Conservation (phyloP, 2,797 vertebrate species). For the Fratercula arctica region DNA sequence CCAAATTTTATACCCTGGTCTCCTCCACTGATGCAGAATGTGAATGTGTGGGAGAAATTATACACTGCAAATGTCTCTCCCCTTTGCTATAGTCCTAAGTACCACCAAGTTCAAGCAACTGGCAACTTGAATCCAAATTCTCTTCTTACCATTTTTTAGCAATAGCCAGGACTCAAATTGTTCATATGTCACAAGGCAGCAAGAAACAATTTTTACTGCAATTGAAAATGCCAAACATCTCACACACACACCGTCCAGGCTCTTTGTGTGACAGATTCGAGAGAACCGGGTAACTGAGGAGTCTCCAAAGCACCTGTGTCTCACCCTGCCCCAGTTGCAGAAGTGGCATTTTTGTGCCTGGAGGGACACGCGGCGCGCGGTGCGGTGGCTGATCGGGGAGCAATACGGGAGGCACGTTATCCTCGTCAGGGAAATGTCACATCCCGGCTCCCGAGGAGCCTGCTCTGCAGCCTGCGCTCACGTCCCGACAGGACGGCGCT, state of each 20-base stretch:
- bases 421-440: neutral
- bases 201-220: neutral
- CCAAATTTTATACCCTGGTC: neutral
- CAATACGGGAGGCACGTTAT: neutral
- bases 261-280: neutral
- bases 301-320: neutral
- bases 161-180: neutral
- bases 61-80: neutral
- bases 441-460: neutral
- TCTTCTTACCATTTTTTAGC: neutral
- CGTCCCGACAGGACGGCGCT: neutral
- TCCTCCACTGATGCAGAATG: neutral
- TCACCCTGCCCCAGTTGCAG: neutral
- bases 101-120: neutral
- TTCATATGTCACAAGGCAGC: neutral
- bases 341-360: neutral
- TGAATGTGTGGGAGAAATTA: neutral
- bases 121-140: neutral
- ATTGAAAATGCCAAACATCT: neutral
- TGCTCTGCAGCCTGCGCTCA: neutral
- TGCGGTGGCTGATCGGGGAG: fast-evolving
- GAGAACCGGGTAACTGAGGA: neutral
- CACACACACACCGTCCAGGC: neutral
- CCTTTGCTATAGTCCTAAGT: neutral
- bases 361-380: fast-evolving